These are phyloP conservation scores for Pimpla rufipes DNA, from an alignment of 2,888 invertebrate species.

Conservation along the genomic window DNA sequence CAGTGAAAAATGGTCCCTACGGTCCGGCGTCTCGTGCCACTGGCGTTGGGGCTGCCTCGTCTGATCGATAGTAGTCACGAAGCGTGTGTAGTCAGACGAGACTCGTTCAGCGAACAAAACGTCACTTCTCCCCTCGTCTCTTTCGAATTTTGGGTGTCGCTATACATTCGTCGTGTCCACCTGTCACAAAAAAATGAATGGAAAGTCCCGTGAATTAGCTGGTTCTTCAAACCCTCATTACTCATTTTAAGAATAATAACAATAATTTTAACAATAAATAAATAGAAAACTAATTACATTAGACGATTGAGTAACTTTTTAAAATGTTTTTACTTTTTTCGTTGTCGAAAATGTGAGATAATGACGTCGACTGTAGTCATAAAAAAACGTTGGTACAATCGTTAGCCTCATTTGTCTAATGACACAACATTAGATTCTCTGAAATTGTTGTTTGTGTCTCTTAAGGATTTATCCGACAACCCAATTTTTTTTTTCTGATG, in stretches of 20 bases:
- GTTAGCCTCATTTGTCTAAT: conserved; percentile 14
- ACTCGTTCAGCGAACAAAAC: neutral
- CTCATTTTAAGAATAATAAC: too few relatives aligned
- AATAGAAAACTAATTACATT: neutral
- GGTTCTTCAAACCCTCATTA: neutral
- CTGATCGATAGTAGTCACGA: conserved; percentile 65
- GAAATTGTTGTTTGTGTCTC: neutral
- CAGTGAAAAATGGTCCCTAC: conserved; percentile 51
- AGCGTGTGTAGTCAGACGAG: conserved; percentile 65
- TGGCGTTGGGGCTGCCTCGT: neutral
- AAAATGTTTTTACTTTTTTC: too few relatives aligned
- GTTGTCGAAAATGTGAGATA: neutral
- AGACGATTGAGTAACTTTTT: neutral
- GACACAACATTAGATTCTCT: neutral
- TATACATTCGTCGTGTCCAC: conserved; percentile 3
- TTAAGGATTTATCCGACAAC: too few relatives aligned
- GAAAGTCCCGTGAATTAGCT: neutral
- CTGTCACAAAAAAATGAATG: neutral
- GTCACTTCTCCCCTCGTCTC: conserved; percentile 14
- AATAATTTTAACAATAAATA: neutral
- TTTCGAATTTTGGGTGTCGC: neutral
- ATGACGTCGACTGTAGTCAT: neutral
- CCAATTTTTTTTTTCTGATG: too few relatives aligned
- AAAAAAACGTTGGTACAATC: neutral
- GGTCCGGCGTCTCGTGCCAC: conserved; percentile 33